Conservation (phyloP, 2,888 invertebrate genomes). For the Thecocarcelia acutangulata region DNA sequence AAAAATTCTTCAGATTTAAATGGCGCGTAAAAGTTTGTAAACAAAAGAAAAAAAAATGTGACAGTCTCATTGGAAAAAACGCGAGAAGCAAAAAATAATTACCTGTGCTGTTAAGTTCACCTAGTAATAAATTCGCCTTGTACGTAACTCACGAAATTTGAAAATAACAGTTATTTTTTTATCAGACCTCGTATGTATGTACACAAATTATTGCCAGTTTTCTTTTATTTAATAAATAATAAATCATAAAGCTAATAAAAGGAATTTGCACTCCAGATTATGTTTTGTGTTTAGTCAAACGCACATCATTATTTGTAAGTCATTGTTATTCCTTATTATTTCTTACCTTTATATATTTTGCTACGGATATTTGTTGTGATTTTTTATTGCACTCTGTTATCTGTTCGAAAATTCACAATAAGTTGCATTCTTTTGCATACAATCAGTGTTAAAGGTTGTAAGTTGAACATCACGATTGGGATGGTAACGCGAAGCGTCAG, state of each 20-base stretch:
- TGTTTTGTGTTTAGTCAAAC: conserved; percentile 7
- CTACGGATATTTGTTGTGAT: not conserved
- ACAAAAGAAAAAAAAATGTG: no score
- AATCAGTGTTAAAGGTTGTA: conserved; percentile 47
- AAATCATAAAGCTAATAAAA: conserved; percentile 50
- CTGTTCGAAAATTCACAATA: conserved; percentile 16
- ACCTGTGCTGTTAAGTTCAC: no score
- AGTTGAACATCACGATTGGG: conserved; percentile 19
- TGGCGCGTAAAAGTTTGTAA: no score
- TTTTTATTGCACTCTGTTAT: not conserved
- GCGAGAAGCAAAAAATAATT: no score
- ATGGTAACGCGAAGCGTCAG: conserved; percentile 28
- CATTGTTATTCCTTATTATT: conserved; percentile 7
- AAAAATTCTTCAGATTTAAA: no score
- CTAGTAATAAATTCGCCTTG: no score
- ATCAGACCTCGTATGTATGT: no score
- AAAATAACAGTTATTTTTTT: no score
- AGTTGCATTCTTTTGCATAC: conserved; percentile 49
- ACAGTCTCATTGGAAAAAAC: no score
- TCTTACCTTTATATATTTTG: not conserved
- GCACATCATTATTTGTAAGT: conserved; percentile 13
- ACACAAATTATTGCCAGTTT: no score
- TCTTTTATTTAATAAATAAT: conserved; percentile 10
- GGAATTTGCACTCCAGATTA: conserved; percentile 26
- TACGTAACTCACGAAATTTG: no score